Conservation (phyloP, 2,888 invertebrate species). For the Xanthorhoe designata region DNA sequence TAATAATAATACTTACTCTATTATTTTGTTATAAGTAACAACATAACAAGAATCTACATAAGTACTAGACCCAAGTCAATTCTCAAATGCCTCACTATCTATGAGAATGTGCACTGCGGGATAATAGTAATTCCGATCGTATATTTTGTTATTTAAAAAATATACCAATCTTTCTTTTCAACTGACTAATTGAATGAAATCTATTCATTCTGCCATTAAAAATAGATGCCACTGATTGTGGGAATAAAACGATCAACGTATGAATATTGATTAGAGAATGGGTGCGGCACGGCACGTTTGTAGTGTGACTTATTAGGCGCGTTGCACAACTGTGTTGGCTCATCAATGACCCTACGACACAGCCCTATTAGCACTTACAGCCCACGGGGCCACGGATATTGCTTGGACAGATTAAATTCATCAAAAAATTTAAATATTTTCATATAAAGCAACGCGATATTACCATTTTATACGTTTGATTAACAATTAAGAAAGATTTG, state of each 20-base stretch:
- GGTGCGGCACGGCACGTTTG: constrained; percentile 37
- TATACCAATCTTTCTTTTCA: neutral
- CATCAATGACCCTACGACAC: constrained; percentile 59
- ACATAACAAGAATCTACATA: no score
- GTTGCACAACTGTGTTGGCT: constrained; percentile 54
- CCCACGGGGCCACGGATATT: constrained; percentile 36
- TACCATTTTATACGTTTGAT: constrained; percentile 3
- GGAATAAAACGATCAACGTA: constrained; percentile 24
- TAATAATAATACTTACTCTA: no score
- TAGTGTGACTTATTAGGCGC: constrained; percentile 49
- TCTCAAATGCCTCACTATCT: no score
- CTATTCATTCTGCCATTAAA: neutral
- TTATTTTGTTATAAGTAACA: no score
- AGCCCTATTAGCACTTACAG: constrained; percentile 52
- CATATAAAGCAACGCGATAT: neutral
- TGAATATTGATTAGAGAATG: constrained; percentile 31
- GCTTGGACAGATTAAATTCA: constrained; percentile 27
- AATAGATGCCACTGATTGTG: constrained; percentile 5
- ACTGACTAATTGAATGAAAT: neutral
- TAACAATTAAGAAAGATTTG: constrained; percentile 8
- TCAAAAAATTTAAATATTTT: constrained; percentile 31
- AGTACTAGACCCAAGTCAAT: no score
- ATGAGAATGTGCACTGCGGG: no score
- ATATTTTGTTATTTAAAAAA: neutral
- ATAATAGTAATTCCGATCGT: no score